Base-by-base conservation (phyloP, 2,797 vertebrate genomes). In the Enteromius radiatus region DNA sequence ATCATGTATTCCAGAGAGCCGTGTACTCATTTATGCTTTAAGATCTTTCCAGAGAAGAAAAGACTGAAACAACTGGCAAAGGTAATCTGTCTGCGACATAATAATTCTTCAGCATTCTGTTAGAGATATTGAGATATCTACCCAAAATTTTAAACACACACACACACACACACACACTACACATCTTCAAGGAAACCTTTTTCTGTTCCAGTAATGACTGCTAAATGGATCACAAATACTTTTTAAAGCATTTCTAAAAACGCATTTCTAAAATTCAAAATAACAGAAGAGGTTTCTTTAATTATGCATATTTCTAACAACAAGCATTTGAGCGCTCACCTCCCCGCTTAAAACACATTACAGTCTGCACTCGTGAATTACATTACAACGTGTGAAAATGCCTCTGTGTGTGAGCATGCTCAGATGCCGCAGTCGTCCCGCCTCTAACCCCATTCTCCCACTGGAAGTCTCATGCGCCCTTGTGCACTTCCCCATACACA, bases 401-500 rank as follows among this genome's bases (percentile, higher is more conserved):
- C 38, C 68, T 73, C 4, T 49, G 65, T 1, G 2, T 43, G 67
- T 15, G 65, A 67, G 63, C 41, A 49, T 36, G 74, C 65, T 47
- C 65, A 56, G 52, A 76, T 38, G 76, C 19, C 14, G 4, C 31
- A 71, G 21, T 65, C 31, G 79, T 78, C 45, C 70, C 76, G 59
- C 64, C 81, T 84, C 85, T 82, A 71, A 67, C 65, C 84, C 65
- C 8, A 10, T 38, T 79, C 69, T 84, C 83, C 75, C 71, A 68
- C 49, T 69, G 70, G 80, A 85, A 54, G 82, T 74, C 61, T 84
- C 38, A 23, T 71, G 73, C 45, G 54, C 56, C 76, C 83, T 76
- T 84, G 68, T 84, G 49, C 76, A 76, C 82, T 78, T 87, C 82
- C 81, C 76, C 31, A 38, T 84, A 78, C 78, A 84, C 86, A 85